Evolutionary conservation across 2,113 vertebrate genomes (phyloP), one percentile per base, ranked within the genome.

Genomic region (Paralichthys olivaceus): DNA sequence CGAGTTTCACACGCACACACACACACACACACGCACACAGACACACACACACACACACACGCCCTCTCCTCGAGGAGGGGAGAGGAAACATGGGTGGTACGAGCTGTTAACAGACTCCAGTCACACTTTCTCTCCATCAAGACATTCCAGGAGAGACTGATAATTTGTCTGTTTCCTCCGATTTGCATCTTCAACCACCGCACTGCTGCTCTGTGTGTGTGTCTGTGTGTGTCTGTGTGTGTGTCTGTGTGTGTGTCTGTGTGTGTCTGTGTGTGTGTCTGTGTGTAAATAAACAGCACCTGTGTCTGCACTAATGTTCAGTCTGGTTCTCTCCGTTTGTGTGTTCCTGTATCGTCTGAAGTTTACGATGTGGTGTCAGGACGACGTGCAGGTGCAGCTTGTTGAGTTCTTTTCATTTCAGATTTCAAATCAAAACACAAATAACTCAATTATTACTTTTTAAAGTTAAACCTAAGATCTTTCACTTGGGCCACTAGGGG

Each of bases 131-230:
- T 60, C 81, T 70, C 73, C 87, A 85, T 89, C 82, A 89, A 91
- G 57, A 81, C 86, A 89, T 92, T 92, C 87, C 88, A 72, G 77
- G 60, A 70, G 76, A 90, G 78, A 86, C 80, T 78, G 79, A 90
- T 77, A 73, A 85, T 87, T 87, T 66, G 71, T 91, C 83, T 89
- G 87, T 81, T 89, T 92, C 90, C 85, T 93, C 88, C 82, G 81
- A 90, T 91, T 92, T 89, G 83, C 83, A 69, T 83, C 81, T 74
- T 69, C 62, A 59, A 49, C 64, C 3, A 49, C 45, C 8, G 55
- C 59, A 20, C 23, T 49, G 0, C 45, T 12, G 55, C 59, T 23
- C 23, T 49, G 0, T 40, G 17, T 63, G 34, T 59, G 63, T 74
- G 54, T 77, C 58, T 43, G 40, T 43, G 40, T 43, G 12, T 43